Percentiles rank a stretch among this genome's conserved stretches.
Conservation (phyloP, 2,113 vertebrate species). For the Rhinoderma darwinii region DNA sequence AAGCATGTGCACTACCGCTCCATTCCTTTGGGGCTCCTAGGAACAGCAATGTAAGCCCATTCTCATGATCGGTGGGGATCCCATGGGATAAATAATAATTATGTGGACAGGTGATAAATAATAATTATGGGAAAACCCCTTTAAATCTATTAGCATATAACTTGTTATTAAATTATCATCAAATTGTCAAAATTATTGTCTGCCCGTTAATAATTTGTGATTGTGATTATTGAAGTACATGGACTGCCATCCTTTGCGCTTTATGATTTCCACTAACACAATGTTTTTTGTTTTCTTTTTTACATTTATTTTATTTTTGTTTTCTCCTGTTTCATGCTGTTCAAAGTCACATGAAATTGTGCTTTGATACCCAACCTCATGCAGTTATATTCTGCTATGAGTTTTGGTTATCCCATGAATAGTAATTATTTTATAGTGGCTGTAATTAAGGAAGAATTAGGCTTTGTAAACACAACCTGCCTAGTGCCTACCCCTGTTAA, state of each 20-base stretch:
- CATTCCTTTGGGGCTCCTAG: too few species aligned
- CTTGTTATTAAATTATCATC: too few species aligned
- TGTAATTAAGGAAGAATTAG: conserved; percentile 97
- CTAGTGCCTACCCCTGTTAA: conserved; percentile 93
- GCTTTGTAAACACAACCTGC: conserved; percentile 96
- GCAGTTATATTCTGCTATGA: conserved; percentile 80
- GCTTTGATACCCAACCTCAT: conserved; percentile 25
- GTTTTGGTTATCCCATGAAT: conserved; percentile 88
- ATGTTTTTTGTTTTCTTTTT: not conserved
- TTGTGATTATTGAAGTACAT: not conserved
- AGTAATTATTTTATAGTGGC: conserved; percentile 96
- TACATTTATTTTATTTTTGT: conserved; percentile 15
- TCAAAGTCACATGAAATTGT: not conserved
- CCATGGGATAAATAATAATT: too few species aligned
- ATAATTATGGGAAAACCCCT: too few species aligned
- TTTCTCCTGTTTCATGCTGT: conserved; percentile 26
- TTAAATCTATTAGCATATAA: too few species aligned
- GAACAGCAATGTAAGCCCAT: too few species aligned
- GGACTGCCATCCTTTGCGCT: too few species aligned
- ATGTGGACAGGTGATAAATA: too few species aligned
- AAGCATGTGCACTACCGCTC: too few species aligned
- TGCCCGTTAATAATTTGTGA: too few species aligned
- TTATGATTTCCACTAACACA: not conserved
- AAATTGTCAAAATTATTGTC: too few species aligned
- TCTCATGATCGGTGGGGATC: too few species aligned